These are phyloP conservation scores for Poecile montanus DNA, from an alignment of 2,797 vertebrate genomes.

Conservation along the genomic window DNA sequence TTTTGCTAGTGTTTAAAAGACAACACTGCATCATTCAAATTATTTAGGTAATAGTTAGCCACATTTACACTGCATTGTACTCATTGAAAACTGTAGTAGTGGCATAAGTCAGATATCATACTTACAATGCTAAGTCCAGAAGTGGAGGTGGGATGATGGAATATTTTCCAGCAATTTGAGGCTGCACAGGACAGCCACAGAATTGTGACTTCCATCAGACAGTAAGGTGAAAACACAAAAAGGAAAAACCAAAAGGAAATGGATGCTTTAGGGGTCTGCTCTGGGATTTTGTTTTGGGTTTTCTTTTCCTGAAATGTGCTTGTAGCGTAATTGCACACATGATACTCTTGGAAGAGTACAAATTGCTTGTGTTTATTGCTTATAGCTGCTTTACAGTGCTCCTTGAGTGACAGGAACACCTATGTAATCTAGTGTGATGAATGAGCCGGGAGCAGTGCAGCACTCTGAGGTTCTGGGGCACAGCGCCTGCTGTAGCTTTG, in stretches of 20 bases:
- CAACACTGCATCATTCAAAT: background rate
- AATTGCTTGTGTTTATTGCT: constrained; percentile 38
- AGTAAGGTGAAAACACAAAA: background rate
- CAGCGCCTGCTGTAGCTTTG: constrained; percentile 41
- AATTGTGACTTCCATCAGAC: background rate
- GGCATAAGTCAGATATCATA: background rate
- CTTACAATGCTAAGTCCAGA: background rate
- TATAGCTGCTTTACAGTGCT: background rate
- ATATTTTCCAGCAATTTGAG: background rate
- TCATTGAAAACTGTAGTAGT: background rate
- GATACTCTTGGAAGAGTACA: constrained; percentile 33
- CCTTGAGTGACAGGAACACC: constrained; percentile 64
- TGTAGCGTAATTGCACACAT: background rate
- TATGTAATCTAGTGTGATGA: constrained; percentile 55
- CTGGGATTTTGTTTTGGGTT: background rate
- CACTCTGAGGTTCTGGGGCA: background rate
- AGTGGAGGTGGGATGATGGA: background rate
- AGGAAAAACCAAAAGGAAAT: background rate
- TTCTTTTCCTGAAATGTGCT: background rate
- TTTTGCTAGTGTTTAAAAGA: background rate
- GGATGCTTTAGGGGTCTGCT: background rate
- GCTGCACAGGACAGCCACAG: background rate
- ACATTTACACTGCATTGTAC: background rate
- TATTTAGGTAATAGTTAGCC: background rate
- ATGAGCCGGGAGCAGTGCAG: constrained; percentile 39